Base-by-base conservation (phyloP, 1,140 invertebrate species). In the Dinoponera quadriceps region DNA sequence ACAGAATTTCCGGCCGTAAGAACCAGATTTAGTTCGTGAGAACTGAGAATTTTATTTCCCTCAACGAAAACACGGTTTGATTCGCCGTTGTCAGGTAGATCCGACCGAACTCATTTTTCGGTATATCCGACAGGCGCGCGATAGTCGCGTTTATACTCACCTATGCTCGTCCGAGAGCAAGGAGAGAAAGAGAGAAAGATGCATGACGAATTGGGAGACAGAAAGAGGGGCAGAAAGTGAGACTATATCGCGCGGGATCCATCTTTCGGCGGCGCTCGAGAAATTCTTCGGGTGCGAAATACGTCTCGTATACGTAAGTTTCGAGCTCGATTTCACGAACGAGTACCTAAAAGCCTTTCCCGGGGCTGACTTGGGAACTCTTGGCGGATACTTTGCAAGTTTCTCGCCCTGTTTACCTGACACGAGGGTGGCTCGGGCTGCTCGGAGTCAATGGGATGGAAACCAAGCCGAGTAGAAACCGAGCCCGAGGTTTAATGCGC, bases 331-430 rank as follows among this genome's bases (percentile, higher is more conserved):
- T 88, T 88, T 88, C 86, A 85, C 86, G 86, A 88, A 80, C 77
- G 87, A 88, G 84, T 72, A 88, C 78, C 86, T 88, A 83, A 88
- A 83, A 88, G 87, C 86, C 80, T 85, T 83, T 85, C 55, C 25
- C 71, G 54, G 54, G 54, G 49, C 44, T 51, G 82, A 84, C 75
- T 84, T 80, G 25, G 54, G 65, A 87, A 88, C 89, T 91, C 88
- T 90, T 89, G 83, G 85, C 84, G 91, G 89, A 92, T 91, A 92
- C 91, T 93, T 92, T 91, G 89, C 91, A 89, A 92, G 91, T 92
- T 92, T 90, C 88, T 75, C 88, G 89, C 85, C 88, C 91, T 92
- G 90, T 92, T 93, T 92, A 92, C 92, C 91, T 92, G 91, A 91
- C 82, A 85, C 63, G 62, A 73, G 60, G 86, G 68, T 82, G 83